These are phyloP conservation scores for Phenganax marumi DNA, from an alignment of 92 coral and sea anemone genomes.

Conservation along the genomic window DNA sequence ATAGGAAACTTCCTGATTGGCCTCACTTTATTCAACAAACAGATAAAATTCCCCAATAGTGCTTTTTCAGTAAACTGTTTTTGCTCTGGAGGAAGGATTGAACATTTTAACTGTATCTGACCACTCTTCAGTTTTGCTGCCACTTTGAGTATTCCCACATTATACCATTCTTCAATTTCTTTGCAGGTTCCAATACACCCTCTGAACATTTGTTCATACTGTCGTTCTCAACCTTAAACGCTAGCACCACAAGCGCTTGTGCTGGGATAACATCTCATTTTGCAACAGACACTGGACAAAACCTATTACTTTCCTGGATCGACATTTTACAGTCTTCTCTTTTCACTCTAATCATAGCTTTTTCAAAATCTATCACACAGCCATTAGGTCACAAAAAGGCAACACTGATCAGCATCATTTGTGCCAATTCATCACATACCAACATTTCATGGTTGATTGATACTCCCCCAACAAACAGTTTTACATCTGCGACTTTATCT, in stretches of 20 bases:
- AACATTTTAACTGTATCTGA: conserved; percentile 29
- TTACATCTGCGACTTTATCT: conserved; percentile 25
- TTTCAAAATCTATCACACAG: conserved; percentile 40
- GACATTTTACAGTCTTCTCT: conserved; percentile 26
- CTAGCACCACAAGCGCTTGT: conserved; percentile 2
- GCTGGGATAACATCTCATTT: conserved; percentile 24
- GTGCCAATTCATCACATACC: conserved; percentile 40
- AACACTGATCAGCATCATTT: conserved; percentile 32
- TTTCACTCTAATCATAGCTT: conserved; percentile 16
- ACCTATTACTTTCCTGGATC: neutral
- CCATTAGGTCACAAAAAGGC: conserved; percentile 32
- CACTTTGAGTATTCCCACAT: conserved; percentile 34
- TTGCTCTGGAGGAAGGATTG: neutral
- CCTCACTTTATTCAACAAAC: conserved; percentile 18
- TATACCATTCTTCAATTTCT: conserved; percentile 40
- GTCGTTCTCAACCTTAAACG: conserved; percentile 43
- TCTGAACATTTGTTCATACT: neutral
- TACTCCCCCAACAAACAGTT: conserved; percentile 18
- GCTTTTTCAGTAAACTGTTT: conserved; percentile 30
- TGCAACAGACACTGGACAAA: conserved; percentile 24
- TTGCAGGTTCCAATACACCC: conserved; percentile 34
- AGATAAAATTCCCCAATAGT: conserved; percentile 37
- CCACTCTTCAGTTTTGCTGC: conserved; percentile 22
- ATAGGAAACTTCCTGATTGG: conserved; percentile 21
- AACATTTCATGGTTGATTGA: conserved; percentile 24